Percentiles rank a stretch among this genome's conserved stretches.
Conservation (phyloP, 2,888 invertebrate species). For the Cerceris ruficornis region DNA sequence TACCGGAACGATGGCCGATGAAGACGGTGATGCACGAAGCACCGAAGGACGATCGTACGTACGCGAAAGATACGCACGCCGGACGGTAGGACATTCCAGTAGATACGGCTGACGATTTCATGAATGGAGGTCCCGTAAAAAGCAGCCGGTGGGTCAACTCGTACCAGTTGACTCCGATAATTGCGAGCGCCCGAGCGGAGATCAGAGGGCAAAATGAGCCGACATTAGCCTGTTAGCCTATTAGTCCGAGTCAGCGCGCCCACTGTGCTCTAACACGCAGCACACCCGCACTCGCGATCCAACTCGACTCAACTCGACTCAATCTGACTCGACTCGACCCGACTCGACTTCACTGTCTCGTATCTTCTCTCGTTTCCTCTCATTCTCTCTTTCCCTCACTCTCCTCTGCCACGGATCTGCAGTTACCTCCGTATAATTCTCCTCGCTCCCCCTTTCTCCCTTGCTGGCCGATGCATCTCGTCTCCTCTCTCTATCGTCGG, state of each 20-base stretch:
- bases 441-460: slow-evolving; percentile 5
- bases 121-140: slow-evolving; percentile 66
- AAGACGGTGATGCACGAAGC: not conserved
- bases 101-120: slow-evolving; percentile 60
- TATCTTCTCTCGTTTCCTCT: slow-evolving; percentile 1
- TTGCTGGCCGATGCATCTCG: not conserved
- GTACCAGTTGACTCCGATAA: slow-evolving; percentile 79
- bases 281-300: slow-evolving; percentile 45
- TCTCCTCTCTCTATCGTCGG: not conserved
- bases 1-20: not conserved
- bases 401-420: slow-evolving; percentile 10
- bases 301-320: slow-evolving; percentile 15
- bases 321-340: not conserved
- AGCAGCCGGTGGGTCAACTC: slow-evolving; percentile 74
- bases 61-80: slow-evolving; percentile 22
- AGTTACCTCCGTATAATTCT: slow-evolving; percentile 18
- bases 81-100: slow-evolving; percentile 50
- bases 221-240: slow-evolving; percentile 78
- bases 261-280: slow-evolving; percentile 63
- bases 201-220: slow-evolving; percentile 77
- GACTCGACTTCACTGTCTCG: slow-evolving; percentile 16
- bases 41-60: not conserved
- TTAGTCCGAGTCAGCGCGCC: slow-evolving; percentile 74
- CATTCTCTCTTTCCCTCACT: not conserved
- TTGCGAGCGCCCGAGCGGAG: slow-evolving; percentile 70